These are phyloP conservation scores for Anolis carolinensis DNA, from an alignment of 2,113 vertebrate genomes.

Conservation along the genomic window DNA sequence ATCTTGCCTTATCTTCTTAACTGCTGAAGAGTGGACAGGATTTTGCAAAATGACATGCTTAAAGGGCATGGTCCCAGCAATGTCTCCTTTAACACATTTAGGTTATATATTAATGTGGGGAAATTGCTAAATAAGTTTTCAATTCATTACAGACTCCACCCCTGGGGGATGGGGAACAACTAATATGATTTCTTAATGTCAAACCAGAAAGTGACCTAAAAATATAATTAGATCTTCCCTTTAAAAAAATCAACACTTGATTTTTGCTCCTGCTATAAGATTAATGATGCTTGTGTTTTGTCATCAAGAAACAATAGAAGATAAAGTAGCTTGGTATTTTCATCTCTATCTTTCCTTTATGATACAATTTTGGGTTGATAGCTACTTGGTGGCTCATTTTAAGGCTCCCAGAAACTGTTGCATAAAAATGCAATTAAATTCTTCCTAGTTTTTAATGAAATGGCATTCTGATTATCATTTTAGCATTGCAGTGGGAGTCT, in stretches of 20 bases:
- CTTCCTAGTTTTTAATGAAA: background rate
- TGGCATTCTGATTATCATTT: background rate
- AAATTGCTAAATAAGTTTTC: background rate
- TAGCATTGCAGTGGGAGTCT: accelerated
- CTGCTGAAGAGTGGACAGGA: background rate
- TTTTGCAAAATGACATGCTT: background rate
- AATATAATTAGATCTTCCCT: constrained; percentile 32
- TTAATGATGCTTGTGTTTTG: background rate
- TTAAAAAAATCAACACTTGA: background rate
- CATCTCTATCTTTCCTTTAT: background rate
- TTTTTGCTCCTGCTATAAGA: constrained; percentile 20
- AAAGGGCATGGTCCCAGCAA: constrained; percentile 12
- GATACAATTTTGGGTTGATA: background rate
- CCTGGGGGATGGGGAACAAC: background rate
- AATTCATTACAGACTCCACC: background rate
- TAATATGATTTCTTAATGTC: constrained; percentile 16
- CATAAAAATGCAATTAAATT: background rate
- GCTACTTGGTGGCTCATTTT: background rate
- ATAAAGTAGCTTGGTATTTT: constrained; percentile 9
- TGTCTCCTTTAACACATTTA: background rate
- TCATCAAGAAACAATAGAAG: constrained; percentile 15
- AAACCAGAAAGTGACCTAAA: constrained; percentile 32
- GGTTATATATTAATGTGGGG: background rate
- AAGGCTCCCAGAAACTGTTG: background rate
- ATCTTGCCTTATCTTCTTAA: background rate